These are phyloP conservation scores for Smittia sp. DNA, from an alignment of 2,888 invertebrate species.

Conservation along the genomic window DNA sequence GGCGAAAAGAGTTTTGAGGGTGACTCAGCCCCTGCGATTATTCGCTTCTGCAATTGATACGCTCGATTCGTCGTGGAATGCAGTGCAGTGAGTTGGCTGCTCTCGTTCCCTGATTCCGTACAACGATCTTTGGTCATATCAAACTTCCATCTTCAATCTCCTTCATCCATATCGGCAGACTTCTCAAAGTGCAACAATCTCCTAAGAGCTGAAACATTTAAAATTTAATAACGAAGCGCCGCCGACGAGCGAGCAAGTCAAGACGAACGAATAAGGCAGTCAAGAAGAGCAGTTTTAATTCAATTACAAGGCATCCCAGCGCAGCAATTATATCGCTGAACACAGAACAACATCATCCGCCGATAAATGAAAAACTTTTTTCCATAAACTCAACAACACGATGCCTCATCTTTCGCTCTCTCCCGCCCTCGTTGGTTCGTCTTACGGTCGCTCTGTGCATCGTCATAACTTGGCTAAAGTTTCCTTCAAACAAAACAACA, in stretches of 20 bases:
- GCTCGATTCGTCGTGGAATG: background rate
- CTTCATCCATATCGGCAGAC: too few species aligned
- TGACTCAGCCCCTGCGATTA: background rate
- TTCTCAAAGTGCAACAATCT: too few species aligned
- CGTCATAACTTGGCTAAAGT: conserved; percentile 22
- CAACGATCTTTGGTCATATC: too few species aligned
- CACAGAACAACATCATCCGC: conserved; percentile 12
- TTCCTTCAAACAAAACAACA: conserved; percentile 10
- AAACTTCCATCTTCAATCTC: too few species aligned
- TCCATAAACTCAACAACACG: conserved; percentile 22
- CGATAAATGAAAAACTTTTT: conserved; percentile 1
- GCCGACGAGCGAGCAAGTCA: background rate
- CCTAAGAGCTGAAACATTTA: background rate
- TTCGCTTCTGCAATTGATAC: background rate
- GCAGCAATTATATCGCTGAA: background rate
- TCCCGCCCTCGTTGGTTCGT: background rate
- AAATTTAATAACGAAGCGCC: background rate
- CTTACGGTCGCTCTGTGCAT: conserved; percentile 28
- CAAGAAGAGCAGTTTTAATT: background rate
- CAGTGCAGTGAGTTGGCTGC: too few species aligned
- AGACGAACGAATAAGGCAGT: too few species aligned
- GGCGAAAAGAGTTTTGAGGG: background rate
- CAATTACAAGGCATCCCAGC: background rate
- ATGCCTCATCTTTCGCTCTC: background rate
- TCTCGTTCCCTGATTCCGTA: too few species aligned